Percentiles rank a stretch among this genome's conserved stretches.
Conservation (phyloP, 2,113 vertebrate genomes). For the Dendrocopos noguchii region DNA sequence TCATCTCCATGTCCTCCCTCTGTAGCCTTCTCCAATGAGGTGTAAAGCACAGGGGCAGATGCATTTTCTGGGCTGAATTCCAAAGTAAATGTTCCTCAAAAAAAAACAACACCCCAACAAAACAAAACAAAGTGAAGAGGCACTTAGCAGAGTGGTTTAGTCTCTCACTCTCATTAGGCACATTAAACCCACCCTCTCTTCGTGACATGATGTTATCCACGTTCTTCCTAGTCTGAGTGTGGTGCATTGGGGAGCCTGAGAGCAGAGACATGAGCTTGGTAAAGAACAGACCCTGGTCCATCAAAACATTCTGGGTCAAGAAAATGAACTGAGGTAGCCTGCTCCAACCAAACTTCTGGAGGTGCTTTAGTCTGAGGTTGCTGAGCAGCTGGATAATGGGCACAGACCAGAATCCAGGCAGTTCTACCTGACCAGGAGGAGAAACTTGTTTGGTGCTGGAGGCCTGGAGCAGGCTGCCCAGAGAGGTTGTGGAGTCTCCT, state of each 20-base stretch:
- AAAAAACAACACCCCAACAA: too few relatives aligned
- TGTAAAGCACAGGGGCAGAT: constrained; percentile 49
- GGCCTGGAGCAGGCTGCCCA: too few relatives aligned
- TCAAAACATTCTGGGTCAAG: neutral
- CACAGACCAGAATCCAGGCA: too few relatives aligned
- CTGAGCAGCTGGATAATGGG: neutral
- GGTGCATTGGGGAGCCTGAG: neutral
- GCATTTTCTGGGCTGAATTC: constrained; percentile 41
- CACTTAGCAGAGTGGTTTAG: neutral
- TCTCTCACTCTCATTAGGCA: neutral
- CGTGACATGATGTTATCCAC: accelerated
- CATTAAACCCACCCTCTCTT: neutral
- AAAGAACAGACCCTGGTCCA: accelerated
- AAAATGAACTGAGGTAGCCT: accelerated
- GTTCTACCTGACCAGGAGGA: too few relatives aligned
- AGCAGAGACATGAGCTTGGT: neutral
- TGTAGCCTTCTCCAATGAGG: constrained; percentile 1
- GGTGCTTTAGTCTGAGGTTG: neutral
- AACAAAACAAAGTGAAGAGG: neutral
- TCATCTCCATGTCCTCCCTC: constrained; percentile 32
- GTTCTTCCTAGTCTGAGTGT: accelerated
- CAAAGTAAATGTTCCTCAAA: neutral
- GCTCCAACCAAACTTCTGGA: neutral
- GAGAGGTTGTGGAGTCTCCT: too few relatives aligned
- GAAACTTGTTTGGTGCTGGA: too few relatives aligned